These are phyloP conservation scores for Peromyscus californicus DNA, from an alignment of 2,113 vertebrate genomes.

Conservation along the genomic window DNA sequence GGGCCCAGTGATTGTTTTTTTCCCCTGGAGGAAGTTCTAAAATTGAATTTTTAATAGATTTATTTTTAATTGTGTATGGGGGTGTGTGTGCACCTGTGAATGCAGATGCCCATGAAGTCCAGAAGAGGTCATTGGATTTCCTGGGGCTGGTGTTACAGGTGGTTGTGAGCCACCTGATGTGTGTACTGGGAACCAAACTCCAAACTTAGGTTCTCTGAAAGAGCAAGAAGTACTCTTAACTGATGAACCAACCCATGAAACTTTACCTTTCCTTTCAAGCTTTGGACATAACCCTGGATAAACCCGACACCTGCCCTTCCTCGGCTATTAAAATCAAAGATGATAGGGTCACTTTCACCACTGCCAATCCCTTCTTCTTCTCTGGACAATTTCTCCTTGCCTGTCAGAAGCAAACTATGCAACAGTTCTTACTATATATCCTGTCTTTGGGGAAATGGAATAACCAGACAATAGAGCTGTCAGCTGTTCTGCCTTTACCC, in stretches of 20 bases:
- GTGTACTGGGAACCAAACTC: not conserved
- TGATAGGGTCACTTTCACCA: not conserved
- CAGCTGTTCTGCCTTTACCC: not conserved
- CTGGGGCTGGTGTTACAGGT: not conserved
- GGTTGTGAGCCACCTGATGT: not conserved
- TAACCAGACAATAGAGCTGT: not conserved
- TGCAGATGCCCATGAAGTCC: not conserved
- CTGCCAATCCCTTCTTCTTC: not conserved
- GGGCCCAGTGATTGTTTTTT: not conserved
- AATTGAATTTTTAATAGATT: not conserved
- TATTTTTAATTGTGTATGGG: not conserved
- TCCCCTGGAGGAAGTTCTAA: not conserved
- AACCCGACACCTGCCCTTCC: not conserved
- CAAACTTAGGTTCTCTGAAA: not conserved
- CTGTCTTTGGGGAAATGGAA: slow-evolving; percentile 37
- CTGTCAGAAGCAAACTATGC: not conserved
- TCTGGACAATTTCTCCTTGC: slow-evolving; percentile 35
- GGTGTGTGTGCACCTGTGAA: not conserved
- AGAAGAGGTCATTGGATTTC: not conserved
- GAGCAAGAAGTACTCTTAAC: not conserved
- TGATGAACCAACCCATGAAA: not conserved
- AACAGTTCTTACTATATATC: not conserved
- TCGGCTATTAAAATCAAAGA: not conserved
- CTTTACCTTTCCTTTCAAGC: not conserved
- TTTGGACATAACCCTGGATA: not conserved